Base-by-base conservation (phyloP, 2,888 invertebrate genomes). In the Cryptus viduatorius region DNA sequence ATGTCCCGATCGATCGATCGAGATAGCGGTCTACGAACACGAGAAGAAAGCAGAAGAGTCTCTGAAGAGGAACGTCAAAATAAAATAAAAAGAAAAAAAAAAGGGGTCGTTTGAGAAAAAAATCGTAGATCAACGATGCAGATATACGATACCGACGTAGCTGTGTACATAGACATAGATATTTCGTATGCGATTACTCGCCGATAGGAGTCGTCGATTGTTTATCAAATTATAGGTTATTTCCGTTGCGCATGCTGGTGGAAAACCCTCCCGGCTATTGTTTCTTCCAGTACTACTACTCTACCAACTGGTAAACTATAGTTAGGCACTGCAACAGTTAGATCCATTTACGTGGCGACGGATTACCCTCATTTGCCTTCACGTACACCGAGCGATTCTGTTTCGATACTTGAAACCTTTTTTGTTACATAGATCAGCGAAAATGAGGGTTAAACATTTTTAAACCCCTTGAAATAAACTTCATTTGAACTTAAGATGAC, bases 221-320 rank as follows among this genome's bases (percentile, higher is more conserved):
- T 79, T 83, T 71, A 79, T 75, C 69, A 75, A 79, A 83, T 83
- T 79, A 65, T 69, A 46, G 83, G 79, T 79, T 83, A 75, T 73
- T 73, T 77, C 59, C 73, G 59, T 73, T 77, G 67, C 73, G 67
- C 77, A 69, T 75, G 73, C 46, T 53, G 64, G 69, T 75, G n/a
- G 68, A 46, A 29, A 5, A 8, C 31, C 56, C 83, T 75, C 16
- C 83, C 53, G 75, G 79, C 83, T 79, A 83, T 83, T 83, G 83
- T 75, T 79, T 79, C 83, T 69, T 75, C 69, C 59, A 59, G 29
- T 59, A 29, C 59, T 14, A 4, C 53, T 69, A 29, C 2, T 37
- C 37, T 31, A 29, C 29, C 4, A n/a, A n/a, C 8, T 37, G 16
- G 37, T 10, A 16, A 14, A 37, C 16, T 5, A 10, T 31, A 48